phyloP scores from a whole-genome alignment of 2,888 invertebrate genomes.

The Diploptera punctata region DNA sequence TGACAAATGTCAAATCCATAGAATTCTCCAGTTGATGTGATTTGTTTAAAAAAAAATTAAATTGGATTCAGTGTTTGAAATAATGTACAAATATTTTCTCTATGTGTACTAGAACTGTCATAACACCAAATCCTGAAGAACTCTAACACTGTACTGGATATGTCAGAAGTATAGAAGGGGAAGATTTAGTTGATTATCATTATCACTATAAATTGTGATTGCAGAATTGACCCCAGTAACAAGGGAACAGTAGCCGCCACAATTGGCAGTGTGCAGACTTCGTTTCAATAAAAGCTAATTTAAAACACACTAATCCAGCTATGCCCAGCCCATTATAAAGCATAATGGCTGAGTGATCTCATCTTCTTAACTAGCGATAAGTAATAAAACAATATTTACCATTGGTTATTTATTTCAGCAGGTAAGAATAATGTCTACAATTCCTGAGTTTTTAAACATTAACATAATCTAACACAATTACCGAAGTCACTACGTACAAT shows the following conservation, averaged over 20 bases:
- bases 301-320: constrained; percentile 26
- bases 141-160: not conserved
- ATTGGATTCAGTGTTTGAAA: no score
- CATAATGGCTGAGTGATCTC: constrained; percentile 41
- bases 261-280: constrained; percentile 9
- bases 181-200: not conserved
- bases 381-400: constrained; percentile 9
- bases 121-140: not conserved
- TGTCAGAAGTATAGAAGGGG: not conserved
- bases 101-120: no score
- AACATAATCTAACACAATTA: not conserved
- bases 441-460: not conserved
- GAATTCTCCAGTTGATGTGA: no score
- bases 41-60: no score
- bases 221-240: not conserved
- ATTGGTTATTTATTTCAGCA: not conserved
- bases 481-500: not conserved
- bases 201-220: not conserved
- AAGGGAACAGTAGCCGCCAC: not conserved
- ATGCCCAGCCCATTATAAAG: constrained; percentile 37
- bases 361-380: constrained; percentile 21
- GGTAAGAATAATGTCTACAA: not conserved
- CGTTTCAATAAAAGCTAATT: constrained; percentile 12
- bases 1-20: no score
- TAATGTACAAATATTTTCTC: no score